Conservation (phyloP, 2,888 invertebrate genomes). For the Drymonia ruficornis region DNA sequence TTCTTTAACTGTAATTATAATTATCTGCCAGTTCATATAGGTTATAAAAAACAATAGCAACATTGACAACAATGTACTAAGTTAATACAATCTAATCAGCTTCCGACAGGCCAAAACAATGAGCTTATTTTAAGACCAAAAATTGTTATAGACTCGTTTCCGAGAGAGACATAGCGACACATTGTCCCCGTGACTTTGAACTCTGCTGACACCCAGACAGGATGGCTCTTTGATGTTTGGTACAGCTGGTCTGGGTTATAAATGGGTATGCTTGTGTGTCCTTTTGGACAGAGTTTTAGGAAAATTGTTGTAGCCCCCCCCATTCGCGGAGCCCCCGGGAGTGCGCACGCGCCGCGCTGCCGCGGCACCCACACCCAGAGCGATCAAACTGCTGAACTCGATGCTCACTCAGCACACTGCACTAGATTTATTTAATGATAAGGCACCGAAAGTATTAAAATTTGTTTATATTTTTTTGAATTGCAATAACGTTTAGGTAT, state of each 20-base stretch:
- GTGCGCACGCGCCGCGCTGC: too few species aligned
- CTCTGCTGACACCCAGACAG: conserved; percentile 12
- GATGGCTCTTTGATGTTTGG: conserved; percentile 10
- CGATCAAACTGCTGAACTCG: too few species aligned
- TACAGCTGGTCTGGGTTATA: conserved; percentile 8
- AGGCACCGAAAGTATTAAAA: too few species aligned
- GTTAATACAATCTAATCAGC: conserved; percentile 23
- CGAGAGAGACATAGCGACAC: conserved; percentile 23
- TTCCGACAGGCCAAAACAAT: conserved; percentile 13
- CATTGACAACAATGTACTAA: conserved; percentile 9
- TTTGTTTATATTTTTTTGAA: too few species aligned
- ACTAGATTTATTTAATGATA: too few species aligned
- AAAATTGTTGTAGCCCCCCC: too few species aligned
- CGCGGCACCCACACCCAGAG: too few species aligned
- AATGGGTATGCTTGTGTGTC: neutral
- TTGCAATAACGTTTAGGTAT: too few species aligned
- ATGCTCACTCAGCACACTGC: too few species aligned
- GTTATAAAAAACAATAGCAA: neutral
- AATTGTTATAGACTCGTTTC: conserved; percentile 18
- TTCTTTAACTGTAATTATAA: neutral
- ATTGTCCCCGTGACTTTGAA: conserved; percentile 26
- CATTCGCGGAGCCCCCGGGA: too few species aligned
- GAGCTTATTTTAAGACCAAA: conserved; percentile 11
- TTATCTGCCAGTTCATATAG: neutral
- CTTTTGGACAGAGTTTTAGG: neutral